phyloP scores from a whole-genome alignment of 2,888 invertebrate genomes.

The Stenodera caucasica region DNA sequence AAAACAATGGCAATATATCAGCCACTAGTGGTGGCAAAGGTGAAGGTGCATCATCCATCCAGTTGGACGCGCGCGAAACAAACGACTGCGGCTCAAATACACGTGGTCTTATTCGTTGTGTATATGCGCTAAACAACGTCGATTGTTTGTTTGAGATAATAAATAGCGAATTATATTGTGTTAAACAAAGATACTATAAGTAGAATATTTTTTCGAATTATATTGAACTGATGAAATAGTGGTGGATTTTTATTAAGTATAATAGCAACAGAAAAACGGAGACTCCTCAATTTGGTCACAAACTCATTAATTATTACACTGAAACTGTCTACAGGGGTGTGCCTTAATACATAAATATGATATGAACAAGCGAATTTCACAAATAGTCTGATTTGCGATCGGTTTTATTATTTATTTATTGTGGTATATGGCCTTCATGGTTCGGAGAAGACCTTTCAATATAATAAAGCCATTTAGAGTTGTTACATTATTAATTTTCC shows the following conservation, averaged over 20 bases:
- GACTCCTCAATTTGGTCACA: no score
- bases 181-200: constrained; percentile 8
- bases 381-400: neutral
- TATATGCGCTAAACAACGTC: constrained; percentile 27
- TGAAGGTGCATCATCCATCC: constrained; percentile 30
- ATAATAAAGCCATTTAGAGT: neutral
- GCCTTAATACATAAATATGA: neutral
- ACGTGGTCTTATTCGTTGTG: constrained; percentile 44
- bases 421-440: neutral
- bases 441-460: neutral
- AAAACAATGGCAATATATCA: constrained; percentile 5
- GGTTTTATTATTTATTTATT: neutral
- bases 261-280: neutral
- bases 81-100: constrained; percentile 45
- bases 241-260: neutral
- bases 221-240: constrained; percentile 3
- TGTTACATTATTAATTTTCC: neutral
- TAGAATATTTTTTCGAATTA: constrained; percentile 23
- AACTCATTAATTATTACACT: constrained; percentile 1
- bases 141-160: constrained; percentile 24
- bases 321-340: neutral
- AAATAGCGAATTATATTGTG: constrained; percentile 15
- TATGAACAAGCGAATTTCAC: neutral
- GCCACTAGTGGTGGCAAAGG: constrained; percentile 31
- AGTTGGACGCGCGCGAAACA: constrained; percentile 46